A percentile compares a stretch with the other conserved stretches of the same genome.
These are phyloP conservation scores for Pyralis farinalis DNA, from an alignment of 2,888 invertebrate genomes.

Conservation along the genomic window DNA sequence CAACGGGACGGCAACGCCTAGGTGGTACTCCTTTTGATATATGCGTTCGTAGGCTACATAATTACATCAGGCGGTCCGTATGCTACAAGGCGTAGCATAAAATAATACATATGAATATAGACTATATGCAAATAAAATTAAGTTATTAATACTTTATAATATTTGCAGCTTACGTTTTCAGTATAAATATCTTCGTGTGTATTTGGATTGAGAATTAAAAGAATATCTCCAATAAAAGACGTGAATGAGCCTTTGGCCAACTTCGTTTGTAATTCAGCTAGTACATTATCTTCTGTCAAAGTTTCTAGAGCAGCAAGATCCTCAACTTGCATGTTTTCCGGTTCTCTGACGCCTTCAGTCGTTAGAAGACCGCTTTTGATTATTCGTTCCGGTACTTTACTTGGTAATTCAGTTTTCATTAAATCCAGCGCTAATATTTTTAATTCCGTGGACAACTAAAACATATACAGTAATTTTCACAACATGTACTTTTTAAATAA, in stretches of 20 bases:
- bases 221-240: conserved; percentile 90
- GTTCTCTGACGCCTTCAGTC: conserved; percentile 74
- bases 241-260: conserved; percentile 85
- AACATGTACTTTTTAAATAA: no score
- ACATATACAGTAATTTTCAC: conserved; percentile 11
- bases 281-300: conserved; percentile 86
- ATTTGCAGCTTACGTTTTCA: conserved; percentile 82
- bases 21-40: no score
- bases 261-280: conserved; percentile 86
- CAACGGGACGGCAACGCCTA: no score
- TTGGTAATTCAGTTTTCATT: conserved; percentile 51
- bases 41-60: no score
- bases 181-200: conserved; percentile 86
- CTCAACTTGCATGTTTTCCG: conserved; percentile 89
- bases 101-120: no score
- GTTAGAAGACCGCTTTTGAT: conserved; percentile 71
- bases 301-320: conserved; percentile 90
- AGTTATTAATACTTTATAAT: no score
- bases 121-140: no score
- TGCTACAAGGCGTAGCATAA: no score
- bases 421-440: conserved; percentile 79
- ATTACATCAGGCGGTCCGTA: no score
- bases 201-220: conserved; percentile 91
- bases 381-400: conserved; percentile 67
- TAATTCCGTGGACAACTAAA: conserved; percentile 86